These are phyloP conservation scores for Psittacara wagleri DNA, from an alignment of 2,113 vertebrate genomes.

Conservation along the genomic window DNA sequence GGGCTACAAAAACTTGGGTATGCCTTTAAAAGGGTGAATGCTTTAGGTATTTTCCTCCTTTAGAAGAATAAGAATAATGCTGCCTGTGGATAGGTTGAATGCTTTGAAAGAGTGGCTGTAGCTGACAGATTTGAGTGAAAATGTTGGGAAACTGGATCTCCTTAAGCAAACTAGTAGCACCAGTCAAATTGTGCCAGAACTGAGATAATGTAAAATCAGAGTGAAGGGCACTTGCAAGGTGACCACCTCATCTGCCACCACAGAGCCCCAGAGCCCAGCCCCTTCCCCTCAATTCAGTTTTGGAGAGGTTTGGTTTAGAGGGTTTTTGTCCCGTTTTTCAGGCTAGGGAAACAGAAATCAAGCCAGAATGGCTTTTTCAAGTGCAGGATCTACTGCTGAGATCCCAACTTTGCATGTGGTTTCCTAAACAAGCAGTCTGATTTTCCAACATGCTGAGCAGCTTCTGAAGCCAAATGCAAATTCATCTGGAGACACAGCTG, in stretches of 20 bases:
- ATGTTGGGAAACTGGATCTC: not conserved
- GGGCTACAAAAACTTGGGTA: not conserved
- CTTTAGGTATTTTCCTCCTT: not conserved
- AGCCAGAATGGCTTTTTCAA: not conserved
- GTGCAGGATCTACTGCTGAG: not conserved
- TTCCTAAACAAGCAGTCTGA: not conserved
- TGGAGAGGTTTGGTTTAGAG: not conserved
- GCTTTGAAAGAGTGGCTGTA: not conserved
- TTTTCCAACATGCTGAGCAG: slow-evolving; percentile 5
- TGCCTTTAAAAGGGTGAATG: not conserved
- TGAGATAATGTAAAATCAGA: not conserved
- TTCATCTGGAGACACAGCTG: not conserved
- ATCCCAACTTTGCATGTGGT: not conserved
- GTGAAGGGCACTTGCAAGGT: not conserved
- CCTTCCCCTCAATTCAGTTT: not conserved
- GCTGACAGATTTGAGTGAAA: not conserved
- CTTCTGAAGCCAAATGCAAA: not conserved
- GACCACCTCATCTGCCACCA: not conserved
- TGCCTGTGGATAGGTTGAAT: not conserved
- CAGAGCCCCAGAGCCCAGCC: not conserved
- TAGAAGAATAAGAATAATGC: not conserved
- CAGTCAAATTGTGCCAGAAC: not conserved
- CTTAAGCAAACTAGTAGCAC: not conserved
- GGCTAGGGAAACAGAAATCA: not conserved
- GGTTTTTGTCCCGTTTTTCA: not conserved